Base-by-base conservation (phyloP, 2,113 vertebrate species). In the Hemiscyllium ocellatum region DNA sequence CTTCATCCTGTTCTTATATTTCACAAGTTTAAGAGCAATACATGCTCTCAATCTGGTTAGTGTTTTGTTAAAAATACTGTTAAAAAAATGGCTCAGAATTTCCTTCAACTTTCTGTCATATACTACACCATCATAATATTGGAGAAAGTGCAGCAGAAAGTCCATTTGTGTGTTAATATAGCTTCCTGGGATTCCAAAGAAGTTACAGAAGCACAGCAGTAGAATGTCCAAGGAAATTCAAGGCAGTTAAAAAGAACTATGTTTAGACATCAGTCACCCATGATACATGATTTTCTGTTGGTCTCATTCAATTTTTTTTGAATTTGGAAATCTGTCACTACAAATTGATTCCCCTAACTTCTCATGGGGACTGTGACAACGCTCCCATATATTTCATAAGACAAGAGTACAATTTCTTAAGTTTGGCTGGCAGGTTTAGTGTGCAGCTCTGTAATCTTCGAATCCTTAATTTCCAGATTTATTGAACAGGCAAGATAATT, bases 401-500 rank as follows among this genome's bases (percentile, higher is more conserved):
- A 29, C 70, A 22, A 70, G 47, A 70, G 1, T 69, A 37, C 22
- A 42, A 70, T 50, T 70, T 26, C 37, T 20, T 70, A 42, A 94
- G 17, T 15, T 68, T 70, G 68, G 37, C 93, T 70, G 37, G 12
- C 61, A 94, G 37, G 66, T 47, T 94, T 50, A 94, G 61, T 70
- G 91, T n/a, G 26, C 24, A 50, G 42, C 37, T 47, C 70, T 70
- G 42, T 26, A 50, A 94, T 70, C 66, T 70, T 70, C 37, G 50
- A 94, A 50, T 70, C 42, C 68, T 94, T 70, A 47, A 37, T 70
- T 72, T 42, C 12, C 10, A 94, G 93, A 70, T 42, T 68, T 94
- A 70, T 94, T 42, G 65, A 94, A 24, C 66, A 70, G 93, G n/a
- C 42, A 13, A 94, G 37, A 70, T 42, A 94, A 94, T 68, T 94